Conservation (phyloP, 1,140 invertebrate genomes). For the Elymnias hypermnestra region DNA sequence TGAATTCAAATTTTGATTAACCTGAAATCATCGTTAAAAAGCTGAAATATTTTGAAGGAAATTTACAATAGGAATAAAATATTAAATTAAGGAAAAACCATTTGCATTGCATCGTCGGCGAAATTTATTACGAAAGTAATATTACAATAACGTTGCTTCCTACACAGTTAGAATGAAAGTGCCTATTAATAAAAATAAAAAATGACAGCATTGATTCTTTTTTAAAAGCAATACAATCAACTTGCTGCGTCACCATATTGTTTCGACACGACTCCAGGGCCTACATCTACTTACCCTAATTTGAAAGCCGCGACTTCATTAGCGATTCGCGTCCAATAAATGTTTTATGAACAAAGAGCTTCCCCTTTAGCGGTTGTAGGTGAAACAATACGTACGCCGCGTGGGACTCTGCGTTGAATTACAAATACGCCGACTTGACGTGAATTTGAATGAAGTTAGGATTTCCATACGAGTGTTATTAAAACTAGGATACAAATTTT, state of each 20-base stretch:
- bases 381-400: constrained; percentile 65
- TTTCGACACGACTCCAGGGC: background rate
- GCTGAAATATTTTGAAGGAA: too few species aligned
- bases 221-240: background rate
- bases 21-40: too few species aligned
- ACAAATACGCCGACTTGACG: constrained; percentile 68
- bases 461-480: background rate
- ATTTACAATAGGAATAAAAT: too few species aligned
- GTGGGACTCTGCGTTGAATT: constrained; percentile 64
- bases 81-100: too few species aligned
- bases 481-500: background rate
- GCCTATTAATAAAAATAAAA: too few species aligned
- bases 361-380: constrained; percentile 54
- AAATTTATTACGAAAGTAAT: too few species aligned
- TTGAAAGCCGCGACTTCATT: constrained; percentile 35
- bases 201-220: too few species aligned
- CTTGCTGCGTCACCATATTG: background rate
- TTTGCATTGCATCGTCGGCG: too few species aligned
- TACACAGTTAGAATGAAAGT: too few species aligned
- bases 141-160: too few species aligned
- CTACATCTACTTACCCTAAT: constrained; percentile 22
- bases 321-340: constrained; percentile 50
- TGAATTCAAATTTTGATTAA: too few species aligned
- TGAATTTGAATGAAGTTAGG: constrained; percentile 59
- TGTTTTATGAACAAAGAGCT: constrained; percentile 47